These are phyloP conservation scores for Notocelia uddmanniana DNA, from an alignment of 2,888 invertebrate genomes.

Conservation along the genomic window DNA sequence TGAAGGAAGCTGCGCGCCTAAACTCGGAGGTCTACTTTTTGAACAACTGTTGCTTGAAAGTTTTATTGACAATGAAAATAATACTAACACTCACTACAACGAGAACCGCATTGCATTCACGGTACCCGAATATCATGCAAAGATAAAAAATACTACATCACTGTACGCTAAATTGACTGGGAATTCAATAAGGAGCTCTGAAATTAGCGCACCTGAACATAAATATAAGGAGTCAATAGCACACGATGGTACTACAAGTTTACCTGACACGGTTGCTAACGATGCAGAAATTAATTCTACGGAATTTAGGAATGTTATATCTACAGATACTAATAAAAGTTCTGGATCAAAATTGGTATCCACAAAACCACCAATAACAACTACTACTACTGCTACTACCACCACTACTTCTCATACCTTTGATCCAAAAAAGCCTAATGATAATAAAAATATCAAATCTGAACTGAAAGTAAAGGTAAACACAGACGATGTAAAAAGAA, in stretches of 20 bases:
- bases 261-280: neutral
- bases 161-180: conserved; percentile 24
- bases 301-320: neutral
- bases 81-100: conserved; percentile 5
- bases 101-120: conserved; percentile 3
- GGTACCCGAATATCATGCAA: neutral
- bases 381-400: too few species aligned
- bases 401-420: neutral
- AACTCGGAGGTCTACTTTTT: conserved; percentile 57
- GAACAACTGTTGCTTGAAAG: conserved; percentile 59
- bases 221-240: neutral
- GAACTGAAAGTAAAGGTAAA: neutral
- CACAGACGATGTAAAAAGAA: neutral
- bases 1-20: conserved; percentile 57
- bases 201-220: too few species aligned
- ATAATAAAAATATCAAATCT: neutral
- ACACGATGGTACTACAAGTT: neutral
- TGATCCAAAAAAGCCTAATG: neutral
- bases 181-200: neutral
- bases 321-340: neutral
- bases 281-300: neutral
- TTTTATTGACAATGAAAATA: conserved; percentile 23
- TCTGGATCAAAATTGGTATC: neutral
- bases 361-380: neutral
- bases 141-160: conserved; percentile 23